A percentile compares a stretch with the other conserved stretches of the same genome.
These are phyloP conservation scores for Gobio occitaniae DNA, from an alignment of 2,797 vertebrate species.

Conservation along the genomic window DNA sequence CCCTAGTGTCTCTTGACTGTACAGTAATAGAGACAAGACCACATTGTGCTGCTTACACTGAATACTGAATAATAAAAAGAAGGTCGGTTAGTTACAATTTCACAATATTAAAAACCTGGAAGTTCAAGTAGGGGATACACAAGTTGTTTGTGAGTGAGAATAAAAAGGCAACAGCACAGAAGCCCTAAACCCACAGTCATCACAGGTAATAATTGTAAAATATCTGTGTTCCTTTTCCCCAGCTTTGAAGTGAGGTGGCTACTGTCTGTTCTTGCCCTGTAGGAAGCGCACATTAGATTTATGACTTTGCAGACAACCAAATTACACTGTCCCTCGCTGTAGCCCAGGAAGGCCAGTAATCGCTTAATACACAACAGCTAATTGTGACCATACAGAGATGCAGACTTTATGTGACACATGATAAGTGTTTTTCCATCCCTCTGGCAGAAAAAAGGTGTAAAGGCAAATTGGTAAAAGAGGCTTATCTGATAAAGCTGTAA, in stretches of 20 bases:
- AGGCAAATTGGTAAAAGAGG: constrained; percentile 51
- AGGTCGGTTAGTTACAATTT: not conserved
- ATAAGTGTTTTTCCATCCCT: constrained; percentile 56
- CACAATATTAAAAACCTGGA: not conserved
- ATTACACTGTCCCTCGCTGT: constrained; percentile 70
- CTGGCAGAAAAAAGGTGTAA: constrained; percentile 49
- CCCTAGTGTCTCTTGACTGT: not conserved
- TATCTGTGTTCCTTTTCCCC: constrained; percentile 62
- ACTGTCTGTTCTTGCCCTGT: constrained; percentile 60
- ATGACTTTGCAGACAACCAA: constrained; percentile 70
- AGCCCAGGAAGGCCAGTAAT: constrained; percentile 61
- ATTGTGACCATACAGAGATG: constrained; percentile 65
- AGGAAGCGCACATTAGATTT: constrained; percentile 72
- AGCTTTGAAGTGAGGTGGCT: constrained; percentile 79
- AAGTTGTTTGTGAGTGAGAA: constrained; percentile 10
- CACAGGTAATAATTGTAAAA: constrained; percentile 76
- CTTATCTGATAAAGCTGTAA: constrained; percentile 57
- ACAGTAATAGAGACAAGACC: not conserved
- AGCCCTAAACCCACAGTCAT: constrained; percentile 59
- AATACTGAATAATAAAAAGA: not conserved
- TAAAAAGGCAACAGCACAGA: constrained; percentile 12
- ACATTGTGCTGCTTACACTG: not conserved
- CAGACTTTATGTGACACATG: constrained; percentile 53
- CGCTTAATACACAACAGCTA: constrained; percentile 66
- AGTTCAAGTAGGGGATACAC: constrained; percentile 13